Conservation (phyloP, 2,113 vertebrate genomes). For the Nyctibius bracteatus region DNA sequence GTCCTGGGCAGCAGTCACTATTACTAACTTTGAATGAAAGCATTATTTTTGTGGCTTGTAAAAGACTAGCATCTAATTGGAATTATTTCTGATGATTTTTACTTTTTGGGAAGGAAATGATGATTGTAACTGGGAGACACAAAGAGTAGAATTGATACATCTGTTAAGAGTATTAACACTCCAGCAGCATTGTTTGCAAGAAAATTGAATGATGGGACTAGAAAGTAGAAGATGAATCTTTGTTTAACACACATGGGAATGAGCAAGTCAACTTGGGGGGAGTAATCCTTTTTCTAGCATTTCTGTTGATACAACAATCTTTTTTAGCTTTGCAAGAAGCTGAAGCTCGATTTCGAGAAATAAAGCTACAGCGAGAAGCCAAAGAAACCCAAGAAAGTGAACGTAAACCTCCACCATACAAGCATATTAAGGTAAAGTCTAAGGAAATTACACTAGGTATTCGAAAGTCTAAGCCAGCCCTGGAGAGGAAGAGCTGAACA, state of each 20-base stretch:
- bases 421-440: slow-evolving; percentile 89
- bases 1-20: neutral
- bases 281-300: neutral
- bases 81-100: neutral
- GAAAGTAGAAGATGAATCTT: neutral
- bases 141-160: neutral
- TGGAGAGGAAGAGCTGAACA: neutral
- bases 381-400: slow-evolving; percentile 93
- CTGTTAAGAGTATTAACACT: neutral
- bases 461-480: neutral
- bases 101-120: neutral
- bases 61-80: neutral
- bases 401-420: slow-evolving; percentile 92
- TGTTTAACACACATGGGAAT: neutral
- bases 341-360: slow-evolving; percentile 88
- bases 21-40: neutral
- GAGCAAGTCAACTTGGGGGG: neutral
- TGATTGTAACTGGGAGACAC: neutral
- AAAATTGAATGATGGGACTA: neutral
- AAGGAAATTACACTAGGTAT: neutral
- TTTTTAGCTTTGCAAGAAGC: slow-evolving; percentile 89
- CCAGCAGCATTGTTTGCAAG: neutral
- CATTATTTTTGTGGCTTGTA: neutral
- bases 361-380: slow-evolving; percentile 89
- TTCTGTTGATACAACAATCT: neutral